phyloP scores from a whole-genome alignment of 2,888 invertebrate species.

The Ennomos erosarius region DNA sequence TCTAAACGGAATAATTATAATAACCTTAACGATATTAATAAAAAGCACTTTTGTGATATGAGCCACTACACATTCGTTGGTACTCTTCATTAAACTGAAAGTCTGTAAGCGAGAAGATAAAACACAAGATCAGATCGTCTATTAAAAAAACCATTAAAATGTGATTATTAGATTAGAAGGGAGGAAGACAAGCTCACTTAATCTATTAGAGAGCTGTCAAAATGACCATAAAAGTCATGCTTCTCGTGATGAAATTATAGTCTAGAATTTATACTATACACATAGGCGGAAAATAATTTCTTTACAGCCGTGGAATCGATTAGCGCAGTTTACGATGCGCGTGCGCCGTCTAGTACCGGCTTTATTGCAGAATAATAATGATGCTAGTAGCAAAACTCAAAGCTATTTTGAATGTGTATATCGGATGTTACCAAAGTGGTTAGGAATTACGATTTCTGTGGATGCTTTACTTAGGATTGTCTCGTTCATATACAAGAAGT shows the following conservation, averaged over 20 bases:
- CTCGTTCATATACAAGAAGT: too few species aligned
- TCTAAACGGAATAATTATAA: too few species aligned
- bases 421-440: background rate
- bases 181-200: background rate
- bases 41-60: too few species aligned
- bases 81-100: too few species aligned
- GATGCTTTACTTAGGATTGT: background rate
- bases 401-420: background rate
- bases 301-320: constrained; percentile 65
- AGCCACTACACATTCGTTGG: too few species aligned
- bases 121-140: background rate
- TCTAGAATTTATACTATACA: constrained; percentile 47
- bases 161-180: background rate
- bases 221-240: constrained; percentile 42
- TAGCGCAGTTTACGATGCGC: constrained; percentile 60
- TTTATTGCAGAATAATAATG: constrained; percentile 38
- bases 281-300: constrained; percentile 60
- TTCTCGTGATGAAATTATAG: constrained; percentile 49
- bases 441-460: too few species aligned
- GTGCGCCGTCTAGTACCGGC: constrained; percentile 45
- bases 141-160: background rate
- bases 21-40: too few species aligned
- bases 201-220: constrained; percentile 25
- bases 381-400: constrained; percentile 2
- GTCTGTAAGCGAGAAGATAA: background rate